phyloP scores from a whole-genome alignment of 2,888 invertebrate genomes.

The Noctua comes region DNA sequence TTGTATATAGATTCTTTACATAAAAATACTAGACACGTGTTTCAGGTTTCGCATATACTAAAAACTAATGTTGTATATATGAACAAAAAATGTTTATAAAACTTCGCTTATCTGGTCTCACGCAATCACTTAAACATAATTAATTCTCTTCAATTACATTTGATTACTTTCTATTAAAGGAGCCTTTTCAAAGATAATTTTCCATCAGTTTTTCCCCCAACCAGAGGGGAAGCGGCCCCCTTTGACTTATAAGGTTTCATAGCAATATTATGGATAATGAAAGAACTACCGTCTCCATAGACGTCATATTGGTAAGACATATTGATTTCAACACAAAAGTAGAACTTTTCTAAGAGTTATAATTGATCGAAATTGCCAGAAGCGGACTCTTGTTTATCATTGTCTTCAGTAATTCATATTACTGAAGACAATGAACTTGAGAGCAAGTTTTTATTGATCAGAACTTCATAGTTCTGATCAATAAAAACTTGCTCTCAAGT shows the following conservation, averaged over 20 bases:
- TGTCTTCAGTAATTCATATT: background rate
- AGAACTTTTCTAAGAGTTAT: background rate
- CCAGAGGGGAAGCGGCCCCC: background rate
- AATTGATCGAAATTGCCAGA: background rate
- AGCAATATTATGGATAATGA: background rate
- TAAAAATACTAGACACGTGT: too few species aligned
- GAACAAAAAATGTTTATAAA: background rate
- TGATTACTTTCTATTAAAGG: too few species aligned
- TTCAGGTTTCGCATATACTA: too few species aligned
- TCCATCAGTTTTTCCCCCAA: too few species aligned
- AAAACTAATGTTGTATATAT: too few species aligned
- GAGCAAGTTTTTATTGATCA: too few species aligned
- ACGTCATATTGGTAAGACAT: background rate
- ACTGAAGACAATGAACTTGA: too few species aligned
- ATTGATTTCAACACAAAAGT: background rate
- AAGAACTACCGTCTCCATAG: background rate
- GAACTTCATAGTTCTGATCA: background rate
- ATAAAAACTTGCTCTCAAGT: background rate
- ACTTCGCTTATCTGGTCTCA: conserved; percentile 5
- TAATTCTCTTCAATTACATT: background rate
- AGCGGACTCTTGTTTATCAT: background rate
- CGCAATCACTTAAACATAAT: background rate
- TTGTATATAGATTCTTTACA: too few species aligned
- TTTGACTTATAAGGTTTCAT: background rate
- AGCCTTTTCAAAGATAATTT: background rate